These are phyloP conservation scores for Quadriops clusia DNA, from an alignment of 2,888 invertebrate genomes.

Conservation along the genomic window DNA sequence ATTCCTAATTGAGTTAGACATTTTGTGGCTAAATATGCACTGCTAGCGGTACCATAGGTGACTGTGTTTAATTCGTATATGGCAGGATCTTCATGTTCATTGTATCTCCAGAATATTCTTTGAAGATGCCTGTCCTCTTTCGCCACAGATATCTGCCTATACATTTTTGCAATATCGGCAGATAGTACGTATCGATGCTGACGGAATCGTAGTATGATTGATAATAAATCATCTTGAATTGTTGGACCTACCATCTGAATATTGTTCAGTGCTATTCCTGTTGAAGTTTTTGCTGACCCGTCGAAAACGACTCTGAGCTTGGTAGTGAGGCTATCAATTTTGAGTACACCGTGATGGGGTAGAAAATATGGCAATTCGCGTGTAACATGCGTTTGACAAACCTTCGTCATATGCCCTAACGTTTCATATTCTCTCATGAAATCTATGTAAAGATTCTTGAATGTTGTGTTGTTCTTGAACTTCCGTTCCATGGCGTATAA, in stretches of 20 bases:
- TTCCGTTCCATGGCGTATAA: constrained; percentile 9
- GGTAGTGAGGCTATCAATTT: constrained; percentile 19
- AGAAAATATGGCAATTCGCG: constrained; percentile 21
- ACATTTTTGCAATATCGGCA: no score
- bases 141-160: no score
- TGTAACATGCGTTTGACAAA: neutral
- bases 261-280: constrained; percentile 21
- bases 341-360: constrained; percentile 23
- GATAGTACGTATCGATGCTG: no score
- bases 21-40: no score
- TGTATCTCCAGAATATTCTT: no score
- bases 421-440: constrained; percentile 17
- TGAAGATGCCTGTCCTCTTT: no score
- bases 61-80: no score
- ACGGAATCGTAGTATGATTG: no score
- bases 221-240: constrained; percentile 20
- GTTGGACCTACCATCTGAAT: constrained; percentile 20
- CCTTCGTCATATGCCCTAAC: constrained; percentile 18
- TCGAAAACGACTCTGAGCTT: constrained; percentile 25
- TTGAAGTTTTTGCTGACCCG: constrained; percentile 17
- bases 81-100: no score
- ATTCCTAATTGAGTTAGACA: no score
- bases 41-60: no score
- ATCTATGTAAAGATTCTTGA: constrained; percentile 8
- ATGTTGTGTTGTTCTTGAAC: constrained; percentile 4